Base-by-base conservation (phyloP, 1,140 invertebrate genomes). In the Heliothis subflexa region DNA sequence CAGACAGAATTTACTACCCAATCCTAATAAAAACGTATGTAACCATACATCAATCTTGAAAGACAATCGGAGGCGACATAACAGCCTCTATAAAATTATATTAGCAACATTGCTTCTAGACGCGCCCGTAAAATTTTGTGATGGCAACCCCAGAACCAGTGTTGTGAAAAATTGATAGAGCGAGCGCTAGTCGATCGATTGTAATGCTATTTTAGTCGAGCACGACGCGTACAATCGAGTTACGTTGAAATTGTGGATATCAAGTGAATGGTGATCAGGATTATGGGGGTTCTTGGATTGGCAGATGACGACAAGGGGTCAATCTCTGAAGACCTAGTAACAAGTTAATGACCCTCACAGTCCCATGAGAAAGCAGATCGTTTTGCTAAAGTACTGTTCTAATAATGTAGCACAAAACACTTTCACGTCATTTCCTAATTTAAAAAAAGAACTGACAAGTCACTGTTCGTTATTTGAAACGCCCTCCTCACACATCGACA, bases 151-250 rank as follows among this genome's bases (percentile, higher is more conserved):
- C 76, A 59, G 66, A 79, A 73, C 72, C 77, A 81, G 77, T 81
- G 79, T 83, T 81, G 79, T 83, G 82, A 83, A 83, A 83, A 83
- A 81, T 83, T 83, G 79, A 78, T 83, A 81, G 79, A 70, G 72
- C 66, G 71, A 77, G 54, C 47, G 21, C 47, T 52, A 73, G 54
- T 77, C 79, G 82, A 81, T 78, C 76, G 75, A 76, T 78, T 71
- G 54, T 71, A 71, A 71, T 59, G 75, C 79, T 80, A 83, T 83
- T 83, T 80, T 83, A 80, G 78, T 78, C 79, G 76, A 75, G 76
- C 57, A 77, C 61, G 59, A 45, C 64, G 64, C 45, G 62, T 55
- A 68, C 62, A 57, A 77, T 77, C 74, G 62, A 77, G 61, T 77
- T 77, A 77, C 33, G 55, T 75, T 64, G 59, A 61, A 50, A 75